Evolutionary conservation across 2,888 invertebrate species (phyloP).

Genomic region (Notodonta dromedarius): DNA sequence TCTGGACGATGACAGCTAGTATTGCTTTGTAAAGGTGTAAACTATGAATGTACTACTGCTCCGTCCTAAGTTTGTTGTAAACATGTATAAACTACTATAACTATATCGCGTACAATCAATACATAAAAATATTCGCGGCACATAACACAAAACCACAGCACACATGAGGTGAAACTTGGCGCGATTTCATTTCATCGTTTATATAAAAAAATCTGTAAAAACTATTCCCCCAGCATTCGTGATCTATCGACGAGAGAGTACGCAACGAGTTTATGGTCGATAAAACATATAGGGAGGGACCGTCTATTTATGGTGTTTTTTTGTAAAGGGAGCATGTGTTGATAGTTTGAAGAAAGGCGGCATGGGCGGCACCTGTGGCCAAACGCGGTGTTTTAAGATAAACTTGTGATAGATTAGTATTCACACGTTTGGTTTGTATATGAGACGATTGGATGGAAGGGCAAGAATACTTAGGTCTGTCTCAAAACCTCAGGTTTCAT

Average conservation of each 20-base stretch:
- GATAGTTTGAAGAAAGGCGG: slow-evolving; percentile 63
- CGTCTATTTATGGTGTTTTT: slow-evolving; percentile 75
- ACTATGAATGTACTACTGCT: not conserved
- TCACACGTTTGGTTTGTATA: too few species aligned
- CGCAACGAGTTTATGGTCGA: slow-evolving; percentile 75
- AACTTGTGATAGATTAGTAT: not conserved
- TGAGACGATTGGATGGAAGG: too few species aligned
- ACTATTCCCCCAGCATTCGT: slow-evolving; percentile 60
- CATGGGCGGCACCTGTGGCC: slow-evolving; percentile 56
- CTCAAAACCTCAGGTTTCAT: too few species aligned
- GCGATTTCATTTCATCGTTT: slow-evolving; percentile 33
- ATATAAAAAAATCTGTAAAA: slow-evolving; percentile 21
- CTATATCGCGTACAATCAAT: not conserved
- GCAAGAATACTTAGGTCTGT: too few species aligned
- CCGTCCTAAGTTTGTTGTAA: slow-evolving; percentile 3
- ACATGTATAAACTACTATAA: not conserved
- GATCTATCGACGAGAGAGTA: slow-evolving; percentile 68
- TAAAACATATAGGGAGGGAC: slow-evolving; percentile 73
- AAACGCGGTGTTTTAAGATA: slow-evolving; percentile 17
- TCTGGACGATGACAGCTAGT: slow-evolving; percentile 38
- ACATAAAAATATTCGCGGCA: not conserved
- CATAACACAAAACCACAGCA: not conserved
- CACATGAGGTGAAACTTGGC: slow-evolving; percentile 14
- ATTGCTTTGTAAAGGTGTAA: slow-evolving; percentile 30
- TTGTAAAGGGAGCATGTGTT: slow-evolving; percentile 64